Evolutionary conservation across 1,140 invertebrate species (phyloP), one percentile per base, ranked within the genome.

Genomic region (Eueides isabella): DNA sequence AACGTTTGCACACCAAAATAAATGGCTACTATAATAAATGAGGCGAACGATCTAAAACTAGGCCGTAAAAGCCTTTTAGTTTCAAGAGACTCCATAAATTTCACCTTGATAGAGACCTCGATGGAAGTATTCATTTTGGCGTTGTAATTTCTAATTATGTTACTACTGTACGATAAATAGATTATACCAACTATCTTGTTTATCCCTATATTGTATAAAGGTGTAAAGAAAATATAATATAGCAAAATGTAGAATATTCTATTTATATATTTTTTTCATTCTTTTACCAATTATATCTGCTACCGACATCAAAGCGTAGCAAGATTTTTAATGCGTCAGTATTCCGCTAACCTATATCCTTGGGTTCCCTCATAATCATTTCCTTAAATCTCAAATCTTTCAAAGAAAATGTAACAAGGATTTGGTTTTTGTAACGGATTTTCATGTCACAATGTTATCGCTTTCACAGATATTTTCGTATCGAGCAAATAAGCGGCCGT

Each of bases 1-100:
- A 72, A 72, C 63, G 71, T 72, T 72, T 72, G 41, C 63, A 19
- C 30, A 66, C 30, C 41, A 66, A 72, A 72, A 72, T 72, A 44
- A 23, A 29, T 55, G 41, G 30, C 55, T 30, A 41, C 65, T 66
- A 61, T 66, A 63, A 61, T 72, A 72, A 61, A 66, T 61, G 63
- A 72, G 63, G 61, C 41, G 44, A 66, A 72, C 35, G 48, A 55
- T 71, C 19, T 44, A 71, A 38, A 61, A 66, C 63, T 66, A 44
- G 63, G 44, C 65, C 30, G 44, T 66, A 35, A 63, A 44, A 66
- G 28, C 63, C 31, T 64, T 72, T 72, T 61, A 66, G 38, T 28
- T 66, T 61, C 55, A 33, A 69, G 67, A 69, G 63, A 67, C 55
- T 67, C 63, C 30, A 72, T 72, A 66, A 23, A 23, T 55, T 55